Base-by-base conservation (phyloP, 2,797 vertebrate species). In the Enteromius unitaeniatus region DNA sequence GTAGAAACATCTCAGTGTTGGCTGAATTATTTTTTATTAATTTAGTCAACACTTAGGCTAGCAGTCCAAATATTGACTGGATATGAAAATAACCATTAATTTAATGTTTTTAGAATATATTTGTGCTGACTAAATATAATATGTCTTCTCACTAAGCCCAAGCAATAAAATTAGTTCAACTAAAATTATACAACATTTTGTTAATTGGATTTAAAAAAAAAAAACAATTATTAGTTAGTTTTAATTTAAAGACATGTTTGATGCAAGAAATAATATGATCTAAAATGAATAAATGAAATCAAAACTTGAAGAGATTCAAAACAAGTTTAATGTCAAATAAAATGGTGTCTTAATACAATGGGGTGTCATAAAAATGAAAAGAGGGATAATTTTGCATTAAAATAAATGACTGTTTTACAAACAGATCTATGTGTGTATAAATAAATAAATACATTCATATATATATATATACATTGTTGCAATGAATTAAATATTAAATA, bases 401-500 rank as follows among this genome's bases (percentile, higher is more conserved):
- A 64, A 4, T 31, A 31, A 31, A 51, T 60, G 14, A 19, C 31
- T 4, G 37, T 72, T 64, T 81, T 64, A 62, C 11, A 34, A 26
- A 23, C 15, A 68, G n/a, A 68, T 4, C 8, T 42, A 10, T 13
- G 2, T 2, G 49, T 49, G 17, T 64, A n/a, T 7, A 51, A 53
- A 68, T 6, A 78, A 55, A 65, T n/a, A 73, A 72, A 47, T 34
- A 70, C 6, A 40, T 31, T 17, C 42, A n/a, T n/a, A n/a, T n/a
- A n/a, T n/a, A 31, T 31, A 14, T 40, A 82, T 60, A 75, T 65
- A 58, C 4, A 26, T 53, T 8, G 1, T 37, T 65, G 15, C 21
- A 80, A 75, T 75, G 28, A 75, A 74, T 74, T 34, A 34, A 42
- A 82, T 37, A 82, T 26, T 26, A 82, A 74, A 51, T 51, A 62